These are phyloP conservation scores for Bergia puertoricense DNA, from an alignment of 92 coral and sea anemone genomes.

Conservation along the genomic window DNA sequence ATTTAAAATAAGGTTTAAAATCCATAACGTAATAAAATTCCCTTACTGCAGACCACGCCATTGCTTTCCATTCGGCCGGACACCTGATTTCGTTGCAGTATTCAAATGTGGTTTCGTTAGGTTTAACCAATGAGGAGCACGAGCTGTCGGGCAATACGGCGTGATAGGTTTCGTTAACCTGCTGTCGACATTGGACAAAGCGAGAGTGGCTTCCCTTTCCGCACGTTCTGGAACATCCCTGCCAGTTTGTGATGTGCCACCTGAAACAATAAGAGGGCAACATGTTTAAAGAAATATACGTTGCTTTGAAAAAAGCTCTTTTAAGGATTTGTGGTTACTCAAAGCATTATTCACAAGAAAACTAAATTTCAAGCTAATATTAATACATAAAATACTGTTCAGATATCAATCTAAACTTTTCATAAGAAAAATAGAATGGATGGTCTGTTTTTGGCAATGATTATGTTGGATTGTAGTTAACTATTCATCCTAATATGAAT, in stretches of 20 bases:
- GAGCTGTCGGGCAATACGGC: neutral
- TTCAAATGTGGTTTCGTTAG: conserved; percentile 33
- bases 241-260: conserved; percentile 72
- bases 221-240: conserved; percentile 63
- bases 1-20: neutral
- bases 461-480: too few species aligned
- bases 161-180: conserved; percentile 43
- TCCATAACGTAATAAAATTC: neutral
- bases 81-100: conserved; percentile 62
- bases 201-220: conserved; percentile 67
- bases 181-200: conserved; percentile 46
- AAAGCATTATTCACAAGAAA: too few species aligned
- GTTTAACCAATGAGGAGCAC: conserved; percentile 34
- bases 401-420: too few species aligned
- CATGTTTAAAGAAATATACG: neutral
- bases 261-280: conserved; percentile 23
- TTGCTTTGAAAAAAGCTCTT: neutral
- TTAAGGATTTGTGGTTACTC: too few species aligned
- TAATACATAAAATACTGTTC: neutral
- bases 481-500: too few species aligned
- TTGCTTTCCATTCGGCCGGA: conserved; percentile 56
- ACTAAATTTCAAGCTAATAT: neutral
- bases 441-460: too few species aligned
- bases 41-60: conserved; percentile 64
- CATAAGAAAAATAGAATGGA: too few species aligned